These are phyloP conservation scores for Hyles vespertilio DNA, from an alignment of 1,140 invertebrate species.

Conservation along the genomic window DNA sequence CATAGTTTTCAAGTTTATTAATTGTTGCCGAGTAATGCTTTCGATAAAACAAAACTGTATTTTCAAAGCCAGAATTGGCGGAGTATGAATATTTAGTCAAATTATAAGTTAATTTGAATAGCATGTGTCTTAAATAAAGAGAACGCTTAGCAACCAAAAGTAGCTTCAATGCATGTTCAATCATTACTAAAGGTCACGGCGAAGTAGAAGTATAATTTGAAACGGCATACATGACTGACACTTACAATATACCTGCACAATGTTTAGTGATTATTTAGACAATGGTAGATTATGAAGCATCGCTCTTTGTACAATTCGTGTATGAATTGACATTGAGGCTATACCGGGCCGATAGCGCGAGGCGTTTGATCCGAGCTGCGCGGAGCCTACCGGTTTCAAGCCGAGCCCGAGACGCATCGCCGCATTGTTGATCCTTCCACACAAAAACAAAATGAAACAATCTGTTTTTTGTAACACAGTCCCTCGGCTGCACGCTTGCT, in stretches of 20 bases:
- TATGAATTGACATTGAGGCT: conserved; percentile 34
- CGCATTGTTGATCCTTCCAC: conserved; percentile 58
- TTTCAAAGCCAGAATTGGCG: no score
- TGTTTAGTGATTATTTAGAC: no score
- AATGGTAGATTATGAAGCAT: background rate
- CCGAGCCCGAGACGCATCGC: conserved; percentile 47
- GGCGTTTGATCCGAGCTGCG: conserved; percentile 33
- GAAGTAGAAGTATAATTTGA: no score
- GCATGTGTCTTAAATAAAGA: no score
- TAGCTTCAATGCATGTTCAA: background rate
- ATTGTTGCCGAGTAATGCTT: no score
- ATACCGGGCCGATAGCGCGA: conserved; percentile 34
- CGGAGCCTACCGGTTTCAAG: conserved; percentile 51
- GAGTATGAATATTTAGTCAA: no score
- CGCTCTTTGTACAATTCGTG: conserved; percentile 1
- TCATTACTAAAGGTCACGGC: no score
- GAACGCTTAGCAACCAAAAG: background rate
- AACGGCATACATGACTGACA: no score
- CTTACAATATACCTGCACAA: background rate
- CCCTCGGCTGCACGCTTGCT: conserved; percentile 24
- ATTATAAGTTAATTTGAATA: no score
- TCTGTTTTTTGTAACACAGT: conserved; percentile 50
- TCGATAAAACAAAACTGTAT: no score
- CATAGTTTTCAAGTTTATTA: no score
- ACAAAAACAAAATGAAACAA: conserved; percentile 66